These are phyloP conservation scores for Notodonta dromedarius DNA, from an alignment of 2,888 invertebrate genomes.

Conservation along the genomic window DNA sequence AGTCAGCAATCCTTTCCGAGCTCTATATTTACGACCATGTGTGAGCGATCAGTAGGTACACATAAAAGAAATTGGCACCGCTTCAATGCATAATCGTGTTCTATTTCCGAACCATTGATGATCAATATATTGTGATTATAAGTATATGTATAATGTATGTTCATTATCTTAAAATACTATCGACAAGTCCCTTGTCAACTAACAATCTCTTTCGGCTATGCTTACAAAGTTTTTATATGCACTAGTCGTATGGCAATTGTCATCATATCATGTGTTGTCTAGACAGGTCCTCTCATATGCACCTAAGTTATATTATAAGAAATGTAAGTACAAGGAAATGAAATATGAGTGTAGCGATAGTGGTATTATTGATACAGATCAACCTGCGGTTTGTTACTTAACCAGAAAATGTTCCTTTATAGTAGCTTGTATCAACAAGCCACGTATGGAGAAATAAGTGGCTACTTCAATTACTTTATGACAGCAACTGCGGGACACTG, in stretches of 20 bases:
- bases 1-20: constrained; percentile 43
- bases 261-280: no score
- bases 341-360: constrained; percentile 17
- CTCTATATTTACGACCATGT: constrained; percentile 35
- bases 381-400: constrained; percentile 28
- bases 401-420: constrained; percentile 21
- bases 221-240: no score
- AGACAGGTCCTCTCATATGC: no score
- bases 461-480: constrained; percentile 16
- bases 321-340: constrained; percentile 12
- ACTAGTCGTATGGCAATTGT: no score
- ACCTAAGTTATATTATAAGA: no score
- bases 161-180: no score
- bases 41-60: constrained; percentile 31
- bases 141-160: background rate
- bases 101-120: constrained; percentile 20
- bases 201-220: no score
- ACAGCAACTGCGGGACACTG: constrained; percentile 12
- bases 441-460: constrained; percentile 8
- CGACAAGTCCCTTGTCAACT: no score
- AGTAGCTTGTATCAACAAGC: constrained; percentile 16
- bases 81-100: constrained; percentile 49
- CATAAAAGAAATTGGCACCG: constrained; percentile 52
- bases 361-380: constrained; percentile 18
- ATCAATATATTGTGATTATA: background rate